These are phyloP conservation scores for Apomyelois bistriatella DNA, from an alignment of 2,888 invertebrate species.

Conservation along the genomic window DNA sequence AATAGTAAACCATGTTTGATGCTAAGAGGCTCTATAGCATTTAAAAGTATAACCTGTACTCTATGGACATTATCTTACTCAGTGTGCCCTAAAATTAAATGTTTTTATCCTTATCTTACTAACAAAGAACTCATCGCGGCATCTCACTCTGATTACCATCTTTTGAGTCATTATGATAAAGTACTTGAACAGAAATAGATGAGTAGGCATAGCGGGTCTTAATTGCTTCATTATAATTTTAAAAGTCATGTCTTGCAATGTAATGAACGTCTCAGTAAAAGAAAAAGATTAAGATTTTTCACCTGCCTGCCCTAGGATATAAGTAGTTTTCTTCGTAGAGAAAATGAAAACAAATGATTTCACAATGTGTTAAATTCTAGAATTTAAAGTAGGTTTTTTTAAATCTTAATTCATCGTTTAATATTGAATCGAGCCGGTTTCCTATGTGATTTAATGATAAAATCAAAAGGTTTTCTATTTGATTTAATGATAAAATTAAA, in stretches of 20 bases:
- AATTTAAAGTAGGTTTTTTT: no score
- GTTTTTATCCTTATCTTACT: slow-evolving; percentile 5
- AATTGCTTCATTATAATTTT: slow-evolving; percentile 13
- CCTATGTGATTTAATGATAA: no score
- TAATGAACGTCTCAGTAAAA: not conserved
- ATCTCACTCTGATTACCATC: slow-evolving; percentile 8
- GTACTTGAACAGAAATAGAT: slow-evolving; percentile 1
- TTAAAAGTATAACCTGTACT: not conserved
- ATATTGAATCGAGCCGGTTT: no score
- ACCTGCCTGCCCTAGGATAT: no score
- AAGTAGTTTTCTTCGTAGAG: no score
- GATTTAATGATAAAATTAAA: no score
- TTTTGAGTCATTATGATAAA: not conserved
- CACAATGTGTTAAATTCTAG: no score
- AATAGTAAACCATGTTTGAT: no score
- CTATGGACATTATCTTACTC: not conserved
- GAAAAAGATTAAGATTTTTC: not conserved
- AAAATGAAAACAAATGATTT: no score
- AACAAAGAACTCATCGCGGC: not conserved
- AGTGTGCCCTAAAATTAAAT: not conserved
- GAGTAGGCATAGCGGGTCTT: slow-evolving; percentile 5
- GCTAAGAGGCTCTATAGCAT: no score
- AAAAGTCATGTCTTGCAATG: not conserved
- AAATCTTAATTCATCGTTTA: no score
- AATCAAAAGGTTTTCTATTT: no score